Base-by-base conservation (phyloP, 2,888 invertebrate species). In the Stenotaenia linearis region DNA sequence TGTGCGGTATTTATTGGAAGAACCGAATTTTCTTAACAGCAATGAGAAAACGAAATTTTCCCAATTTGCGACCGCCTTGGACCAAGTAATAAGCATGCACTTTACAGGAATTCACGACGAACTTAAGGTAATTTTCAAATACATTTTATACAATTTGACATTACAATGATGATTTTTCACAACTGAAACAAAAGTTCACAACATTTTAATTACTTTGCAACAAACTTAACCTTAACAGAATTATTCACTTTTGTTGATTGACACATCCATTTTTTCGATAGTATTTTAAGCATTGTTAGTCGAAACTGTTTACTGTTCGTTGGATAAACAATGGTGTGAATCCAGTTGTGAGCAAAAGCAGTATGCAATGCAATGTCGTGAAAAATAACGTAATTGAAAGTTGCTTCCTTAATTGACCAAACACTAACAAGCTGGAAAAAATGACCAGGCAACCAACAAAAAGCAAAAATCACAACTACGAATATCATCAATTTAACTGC, bases 381-480 rank as follows among this genome's bases (percentile, higher is more conserved):
- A 21, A 79, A 35, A 30, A 80, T 30, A 15, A 69, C 78, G 77
- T 76, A 77, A 18, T 32, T 28, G 4, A 61, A 25, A 15, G 30
- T 6, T 15, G 28, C 32, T 7, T 56, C 21, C 18, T 23, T 30
- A 21, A 56, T 4, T 21, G 18, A 28, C 79, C 77, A 61, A 30
- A 78, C 78, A 2, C 74, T 50, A 78, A 75, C 77, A 23, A 82
- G 45, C 10, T 79, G 76, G 12, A 82, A 75, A 4, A 78, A 32
- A 75, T 82, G 81, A 10, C 80, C 77, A 9, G 82, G 82, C 50
- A 82, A 30, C 82, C 82, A 82, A 75, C 82, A 81, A 10, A 80
- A 3, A 37, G 78, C 82, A 79, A 82, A 82, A 12, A 82, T 45
- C 18, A 80, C 77, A 18, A 82, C 80, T 35, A 82, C 81, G 10